Base-by-base conservation (phyloP, 2,888 invertebrate genomes). In the Gymnocheta viridis region DNA sequence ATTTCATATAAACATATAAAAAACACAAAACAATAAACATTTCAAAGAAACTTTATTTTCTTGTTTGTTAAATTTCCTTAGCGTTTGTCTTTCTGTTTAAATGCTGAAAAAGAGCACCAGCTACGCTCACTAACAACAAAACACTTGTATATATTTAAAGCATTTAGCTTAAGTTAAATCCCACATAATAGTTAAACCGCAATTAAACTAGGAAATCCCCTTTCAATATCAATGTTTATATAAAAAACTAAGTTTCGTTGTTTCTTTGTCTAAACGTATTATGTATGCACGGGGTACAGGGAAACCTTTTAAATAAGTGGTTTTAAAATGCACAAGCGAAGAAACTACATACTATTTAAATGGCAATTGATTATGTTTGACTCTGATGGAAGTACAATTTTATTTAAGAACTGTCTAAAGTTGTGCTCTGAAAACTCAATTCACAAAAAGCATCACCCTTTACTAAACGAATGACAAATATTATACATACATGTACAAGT, bases 161-260 rank as follows among this genome's bases (percentile, higher is more conserved):
- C 62, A 47, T 78, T 78, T 47, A 56, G 67, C 73, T 67, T 77
- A 47, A 67, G 35, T 24, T 76, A 66, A 82, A 58, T 9, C 80
- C 64, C 69, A 66, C 69, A 76, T 66, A 77, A 76, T 38, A 80
- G 76, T 54, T 76, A 81, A 84, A 81, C 83, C 80, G 76, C 80
- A 84, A 81, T 81, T 84, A 77, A 80, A 84, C 76, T 77, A 76
- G 72, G 72, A 81, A 84, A 84, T 84, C 77, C 83, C 35, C 76
- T 77, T 73, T 84, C 77, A 80, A 77, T 76, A 80, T 44, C 74
- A 79, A 79, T 72, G 78, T 80, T 72, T 67, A 38, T 80, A 69
- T 41, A 41, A 29, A 67, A 58, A 58, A 47, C 58, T 69, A 14
- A 60, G 47, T 69, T 69, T 38, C 49, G n/a, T 35, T 32, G 19